phyloP scores from a whole-genome alignment of 2,113 vertebrate genomes.

The Eubucco bourcierii region DNA sequence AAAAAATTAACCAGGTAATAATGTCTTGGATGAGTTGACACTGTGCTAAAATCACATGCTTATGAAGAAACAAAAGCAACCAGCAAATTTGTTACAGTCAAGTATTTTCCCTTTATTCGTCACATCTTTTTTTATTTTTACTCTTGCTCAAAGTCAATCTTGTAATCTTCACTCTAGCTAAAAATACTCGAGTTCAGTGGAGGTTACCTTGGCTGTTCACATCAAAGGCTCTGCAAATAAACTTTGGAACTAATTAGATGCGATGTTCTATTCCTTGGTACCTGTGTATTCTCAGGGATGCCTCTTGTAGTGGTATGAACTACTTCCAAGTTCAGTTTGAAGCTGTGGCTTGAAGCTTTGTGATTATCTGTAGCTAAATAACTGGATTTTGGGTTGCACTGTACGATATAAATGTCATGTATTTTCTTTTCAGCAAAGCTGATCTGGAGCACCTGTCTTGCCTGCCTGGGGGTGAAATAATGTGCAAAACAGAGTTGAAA shows the following conservation, averaged over 20 bases:
- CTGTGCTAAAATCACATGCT: background rate
- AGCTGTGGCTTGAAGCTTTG: background rate
- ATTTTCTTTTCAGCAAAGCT: background rate
- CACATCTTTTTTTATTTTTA: background rate
- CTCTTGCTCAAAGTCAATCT: background rate
- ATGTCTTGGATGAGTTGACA: background rate
- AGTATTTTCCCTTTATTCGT: background rate
- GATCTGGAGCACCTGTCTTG: background rate
- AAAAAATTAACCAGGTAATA: background rate
- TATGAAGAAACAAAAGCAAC: background rate
- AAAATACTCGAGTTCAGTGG: background rate
- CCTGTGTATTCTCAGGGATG: background rate
- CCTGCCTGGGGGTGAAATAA: background rate
- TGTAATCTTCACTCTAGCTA: background rate
- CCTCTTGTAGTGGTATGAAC: background rate
- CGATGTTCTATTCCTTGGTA: background rate
- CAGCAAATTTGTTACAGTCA: background rate
- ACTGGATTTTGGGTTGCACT: background rate
- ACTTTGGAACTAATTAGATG: background rate
- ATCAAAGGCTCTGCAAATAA: background rate
- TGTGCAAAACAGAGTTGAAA: conserved; percentile 3
- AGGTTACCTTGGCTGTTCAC: background rate
- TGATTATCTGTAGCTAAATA: background rate
- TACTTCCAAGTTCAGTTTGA: background rate
- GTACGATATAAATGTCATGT: background rate